Percentiles rank a stretch among this genome's conserved stretches.
Evolutionary conservation across 2,888 invertebrate species (phyloP).

Genomic region (Heterodera filipjevi): DNA sequence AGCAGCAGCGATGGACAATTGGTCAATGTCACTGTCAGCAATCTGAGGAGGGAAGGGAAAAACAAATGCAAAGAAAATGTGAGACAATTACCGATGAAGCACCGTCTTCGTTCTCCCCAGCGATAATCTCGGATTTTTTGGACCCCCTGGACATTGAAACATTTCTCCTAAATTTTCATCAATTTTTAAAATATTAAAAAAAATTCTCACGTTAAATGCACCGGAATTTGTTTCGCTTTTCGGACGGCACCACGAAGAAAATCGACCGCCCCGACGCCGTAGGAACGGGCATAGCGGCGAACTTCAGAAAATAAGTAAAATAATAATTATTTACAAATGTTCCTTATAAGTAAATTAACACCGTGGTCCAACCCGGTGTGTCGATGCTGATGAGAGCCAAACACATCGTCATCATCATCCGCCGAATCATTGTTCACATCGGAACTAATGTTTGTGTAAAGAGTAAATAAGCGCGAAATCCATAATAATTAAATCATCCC

Average conservation of each 20-base stretch:
- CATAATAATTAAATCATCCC: too few species aligned
- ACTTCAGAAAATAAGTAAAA: neutral
- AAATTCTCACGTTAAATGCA: slow-evolving; percentile 1
- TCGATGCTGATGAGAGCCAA: slow-evolving; percentile 14
- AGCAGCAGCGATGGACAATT: slow-evolving; percentile 35
- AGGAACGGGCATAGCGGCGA: slow-evolving; percentile 26
- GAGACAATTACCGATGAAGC: slow-evolving; percentile 67
- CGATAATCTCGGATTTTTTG: slow-evolving; percentile 25
- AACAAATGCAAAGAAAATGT: neutral
- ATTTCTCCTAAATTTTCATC: slow-evolving; percentile 15
- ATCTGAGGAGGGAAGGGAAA: neutral
- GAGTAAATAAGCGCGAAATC: too few species aligned
- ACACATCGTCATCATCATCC: slow-evolving; percentile 23
- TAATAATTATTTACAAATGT: neutral
- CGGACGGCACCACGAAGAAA: slow-evolving; percentile 24
- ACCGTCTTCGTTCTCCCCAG: slow-evolving; percentile 20
- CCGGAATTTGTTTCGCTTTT: slow-evolving; percentile 18
- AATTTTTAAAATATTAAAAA: slow-evolving; percentile 9
- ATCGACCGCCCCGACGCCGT: slow-evolving; percentile 19
- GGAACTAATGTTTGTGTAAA: too few species aligned
- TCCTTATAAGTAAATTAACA: neutral
- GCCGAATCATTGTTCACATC: slow-evolving; percentile 17
- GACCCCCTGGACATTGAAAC: slow-evolving; percentile 14
- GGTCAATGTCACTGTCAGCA: slow-evolving; percentile 42
- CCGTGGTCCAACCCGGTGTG: slow-evolving; percentile 19